Percentiles rank a stretch among this genome's conserved stretches.
These are phyloP conservation scores for Limnephilus rhombicus DNA, from an alignment of 2,888 invertebrate species.

Conservation along the genomic window DNA sequence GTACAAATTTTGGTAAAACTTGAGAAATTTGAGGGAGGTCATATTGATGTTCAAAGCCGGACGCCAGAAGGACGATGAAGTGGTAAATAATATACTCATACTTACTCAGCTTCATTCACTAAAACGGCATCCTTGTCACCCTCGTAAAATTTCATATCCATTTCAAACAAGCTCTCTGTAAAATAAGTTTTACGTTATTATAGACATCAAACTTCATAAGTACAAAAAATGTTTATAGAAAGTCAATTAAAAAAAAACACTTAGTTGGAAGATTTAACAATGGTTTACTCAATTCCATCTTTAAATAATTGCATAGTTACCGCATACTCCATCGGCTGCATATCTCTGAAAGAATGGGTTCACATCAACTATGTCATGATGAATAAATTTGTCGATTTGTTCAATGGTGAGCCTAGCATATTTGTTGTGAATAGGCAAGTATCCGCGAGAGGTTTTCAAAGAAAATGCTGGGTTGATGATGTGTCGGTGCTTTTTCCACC, in stretches of 20 bases:
- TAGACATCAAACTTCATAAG: not conserved
- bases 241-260: no score
- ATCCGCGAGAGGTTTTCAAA: not conserved
- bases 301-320: not conserved
- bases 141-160: slow-evolving; percentile 25
- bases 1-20: no score
- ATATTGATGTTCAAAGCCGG: no score
- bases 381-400: slow-evolving; percentile 5
- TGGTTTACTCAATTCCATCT: not conserved
- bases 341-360: not conserved
- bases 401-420: slow-evolving; percentile 25
- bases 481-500: slow-evolving; percentile 50
- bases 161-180: slow-evolving; percentile 44
- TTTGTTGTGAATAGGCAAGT: slow-evolving; percentile 34
- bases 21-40: no score
- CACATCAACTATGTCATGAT: not conserved
- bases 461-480: slow-evolving; percentile 55
- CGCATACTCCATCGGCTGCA: not conserved
- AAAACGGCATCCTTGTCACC: slow-evolving; percentile 41
- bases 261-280: not conserved
- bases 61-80: no score
- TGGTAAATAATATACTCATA: not conserved
- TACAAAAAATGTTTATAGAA: not conserved
- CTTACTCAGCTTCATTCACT: not conserved
- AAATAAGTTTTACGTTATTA: not conserved